Evolutionary conservation across 2,797 vertebrate species (phyloP), one percentile per base, ranked within the genome.

Genomic region (Cuniculus paca): DNA sequence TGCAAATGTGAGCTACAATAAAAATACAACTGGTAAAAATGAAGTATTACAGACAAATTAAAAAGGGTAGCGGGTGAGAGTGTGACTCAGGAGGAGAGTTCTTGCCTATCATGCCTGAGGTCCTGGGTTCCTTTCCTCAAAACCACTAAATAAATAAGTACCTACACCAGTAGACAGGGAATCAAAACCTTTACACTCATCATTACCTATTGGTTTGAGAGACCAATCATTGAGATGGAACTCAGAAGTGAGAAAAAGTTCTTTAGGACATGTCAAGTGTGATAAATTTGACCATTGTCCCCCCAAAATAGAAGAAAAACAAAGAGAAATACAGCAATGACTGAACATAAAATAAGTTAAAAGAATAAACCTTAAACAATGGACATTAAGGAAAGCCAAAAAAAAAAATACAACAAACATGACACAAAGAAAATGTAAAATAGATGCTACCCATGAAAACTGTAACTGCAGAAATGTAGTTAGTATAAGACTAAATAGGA

Each of bases 281-380:
- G 52, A 54, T 54, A 28, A 50, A 9, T 6, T n/a, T 22, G 39
- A 50, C 6, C 12, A 42, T 31, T 74, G 0, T 34, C 20, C 20
- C 56, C 56, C 56, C 56, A 34, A 50, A 4, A 36, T 7, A 5
- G 8, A 42, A 36, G 16, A 13, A 45, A 4, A 61, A 42, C 26
- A 36, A 61, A 63, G 10, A 36, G 11, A 0, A n/a, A 0, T 3
- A 3, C 0, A 19, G 50, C 11, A 5, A 36, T 36, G 31, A 36
- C 16, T 19, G 34, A 19, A 36, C 6, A 36, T 36, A 68, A 68
- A 68, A 36, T n/a, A 2, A 4, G 5, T 14, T 31, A 10, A 50
- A 0, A 26, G 11, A 45, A 63, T 72, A 6, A 39, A 45, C 0
- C 4, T 28, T 20, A 7, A 6, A 34, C 61, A 2, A 50, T 3